These are phyloP conservation scores for Herminia tarsipennalis DNA, from an alignment of 2,888 invertebrate genomes.

Conservation along the genomic window DNA sequence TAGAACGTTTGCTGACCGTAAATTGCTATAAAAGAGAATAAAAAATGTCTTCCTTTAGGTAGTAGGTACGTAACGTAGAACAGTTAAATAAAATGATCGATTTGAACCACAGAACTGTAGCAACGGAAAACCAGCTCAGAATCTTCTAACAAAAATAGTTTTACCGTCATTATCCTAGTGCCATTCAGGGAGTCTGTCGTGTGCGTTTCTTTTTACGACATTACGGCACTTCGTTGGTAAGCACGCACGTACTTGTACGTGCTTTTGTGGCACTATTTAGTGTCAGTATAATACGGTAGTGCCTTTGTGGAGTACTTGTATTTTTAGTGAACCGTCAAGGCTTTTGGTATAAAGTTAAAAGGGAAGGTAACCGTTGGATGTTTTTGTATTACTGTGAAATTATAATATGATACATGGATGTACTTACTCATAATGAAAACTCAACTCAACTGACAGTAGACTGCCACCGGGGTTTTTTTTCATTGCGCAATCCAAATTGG, in stretches of 20 bases:
- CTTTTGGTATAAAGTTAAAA: no score
- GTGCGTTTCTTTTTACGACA: slow-evolving; percentile 28
- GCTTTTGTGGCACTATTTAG: slow-evolving; percentile 24
- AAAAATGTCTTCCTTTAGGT: no score
- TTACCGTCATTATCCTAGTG: slow-evolving; percentile 10
- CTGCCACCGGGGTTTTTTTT: no score
- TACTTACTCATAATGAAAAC: not conserved
- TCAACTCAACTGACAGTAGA: not conserved
- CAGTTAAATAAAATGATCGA: no score
- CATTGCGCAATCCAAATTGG: no score
- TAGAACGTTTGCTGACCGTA: no score
- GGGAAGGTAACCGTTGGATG: no score
- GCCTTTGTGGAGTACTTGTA: slow-evolving; percentile 15
- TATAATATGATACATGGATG: slow-evolving; percentile 14
- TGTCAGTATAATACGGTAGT: slow-evolving; percentile 9
- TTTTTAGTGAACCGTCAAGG: slow-evolving; percentile 12
- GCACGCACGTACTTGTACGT: slow-evolving; percentile 23
- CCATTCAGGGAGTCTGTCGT: slow-evolving; percentile 10
- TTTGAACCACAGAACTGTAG: no score
- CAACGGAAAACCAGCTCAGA: no score
- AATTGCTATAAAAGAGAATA: no score
- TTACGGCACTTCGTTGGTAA: slow-evolving; percentile 24
- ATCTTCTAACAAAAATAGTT: slow-evolving; percentile 2
- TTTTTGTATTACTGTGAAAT: no score
- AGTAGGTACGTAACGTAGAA: no score